A percentile compares a stretch with the other conserved stretches of the same genome.
Evolutionary conservation across 1,140 invertebrate species (phyloP).

Genomic region (Drosophila ironensis): DNA sequence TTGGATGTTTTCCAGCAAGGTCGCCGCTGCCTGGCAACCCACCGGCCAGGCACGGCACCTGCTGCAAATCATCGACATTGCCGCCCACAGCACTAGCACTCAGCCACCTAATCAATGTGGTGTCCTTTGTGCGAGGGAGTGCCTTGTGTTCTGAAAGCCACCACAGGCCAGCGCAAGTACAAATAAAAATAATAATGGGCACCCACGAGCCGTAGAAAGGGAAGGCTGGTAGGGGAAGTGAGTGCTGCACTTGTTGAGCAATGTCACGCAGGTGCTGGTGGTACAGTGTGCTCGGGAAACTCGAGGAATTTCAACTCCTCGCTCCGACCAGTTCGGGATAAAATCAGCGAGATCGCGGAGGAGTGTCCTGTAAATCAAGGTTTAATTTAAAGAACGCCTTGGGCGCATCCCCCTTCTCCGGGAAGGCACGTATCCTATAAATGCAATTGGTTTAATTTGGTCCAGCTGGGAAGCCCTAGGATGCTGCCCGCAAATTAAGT

Average conservation of each 20-base stretch:
- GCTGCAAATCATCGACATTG: constrained; percentile 12
- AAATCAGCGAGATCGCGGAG: too few relatives aligned
- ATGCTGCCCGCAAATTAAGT: constrained; percentile 27
- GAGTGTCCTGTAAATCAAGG: too few relatives aligned
- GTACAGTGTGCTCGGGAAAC: neutral
- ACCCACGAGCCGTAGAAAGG: too few relatives aligned
- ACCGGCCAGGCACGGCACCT: neutral
- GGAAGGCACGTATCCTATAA: neutral
- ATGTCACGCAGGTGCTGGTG: neutral
- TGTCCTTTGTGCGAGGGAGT: neutral
- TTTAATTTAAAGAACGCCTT: too few relatives aligned
- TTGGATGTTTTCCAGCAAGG: constrained; percentile 31
- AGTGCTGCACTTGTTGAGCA: constrained; percentile 17
- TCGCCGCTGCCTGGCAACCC: constrained; percentile 23
- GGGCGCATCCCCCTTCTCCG: neutral
- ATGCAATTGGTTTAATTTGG: constrained; percentile 2
- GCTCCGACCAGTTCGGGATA: too few relatives aligned
- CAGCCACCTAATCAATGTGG: neutral
- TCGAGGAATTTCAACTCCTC: too few relatives aligned
- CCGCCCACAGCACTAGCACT: neutral
- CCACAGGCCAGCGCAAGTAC: neutral
- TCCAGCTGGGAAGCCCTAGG: constrained; percentile 37
- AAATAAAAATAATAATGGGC: neutral
- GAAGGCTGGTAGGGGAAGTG: constrained; percentile 8
- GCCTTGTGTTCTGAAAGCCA: neutral